Base-by-base conservation (phyloP, 2,888 invertebrate genomes). In the Cryptosula pallasiana region DNA sequence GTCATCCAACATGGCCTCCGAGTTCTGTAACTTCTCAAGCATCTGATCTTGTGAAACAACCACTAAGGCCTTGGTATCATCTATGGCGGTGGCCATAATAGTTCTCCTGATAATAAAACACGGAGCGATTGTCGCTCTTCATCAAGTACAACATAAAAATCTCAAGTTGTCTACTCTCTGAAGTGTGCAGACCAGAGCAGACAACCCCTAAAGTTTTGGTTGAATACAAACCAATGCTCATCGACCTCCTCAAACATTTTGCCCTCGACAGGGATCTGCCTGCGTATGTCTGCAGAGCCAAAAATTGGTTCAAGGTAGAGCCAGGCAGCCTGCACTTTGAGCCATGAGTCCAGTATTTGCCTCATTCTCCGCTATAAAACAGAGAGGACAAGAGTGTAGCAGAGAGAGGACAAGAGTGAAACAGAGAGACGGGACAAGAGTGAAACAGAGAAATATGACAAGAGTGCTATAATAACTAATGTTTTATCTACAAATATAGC, bases 251-350 rank as follows among this genome's bases (percentile, higher is more conserved):
- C 82, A 78, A 84, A 84, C 81, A 83, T 81, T 57, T 81, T 79
- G 20, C 84, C 84, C 75, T 84, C 84, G 29, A 80, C 78, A 3
- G 84, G 84, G 35, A 84, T 84, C 78, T 84, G 84, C 72, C 81
- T 79, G 13, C 83, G 76, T 69, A 84, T 84, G 73, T 84, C 84
- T 71, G 81, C 81, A 1, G 83, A 83, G 29, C 84, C 81, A 76
- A 84, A 84, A 69, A 84, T 84, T 1, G 84, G 84, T 72, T 84
- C 83, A 71, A 84, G 76, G 74, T 84, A 84, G 36, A 84, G 77
- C 84, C 84, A 84, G 35, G 82, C 81, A 13, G 83, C 79, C 75
- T 84, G 84, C 0, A 84, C 83, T 75, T 81, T 81, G 71, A 84
- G 77, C 84, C 84, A 84, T 1, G 82, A 81, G 71, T 82, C 83